phyloP scores from a whole-genome alignment of 2,113 vertebrate species.

The Etia nguti region DNA sequence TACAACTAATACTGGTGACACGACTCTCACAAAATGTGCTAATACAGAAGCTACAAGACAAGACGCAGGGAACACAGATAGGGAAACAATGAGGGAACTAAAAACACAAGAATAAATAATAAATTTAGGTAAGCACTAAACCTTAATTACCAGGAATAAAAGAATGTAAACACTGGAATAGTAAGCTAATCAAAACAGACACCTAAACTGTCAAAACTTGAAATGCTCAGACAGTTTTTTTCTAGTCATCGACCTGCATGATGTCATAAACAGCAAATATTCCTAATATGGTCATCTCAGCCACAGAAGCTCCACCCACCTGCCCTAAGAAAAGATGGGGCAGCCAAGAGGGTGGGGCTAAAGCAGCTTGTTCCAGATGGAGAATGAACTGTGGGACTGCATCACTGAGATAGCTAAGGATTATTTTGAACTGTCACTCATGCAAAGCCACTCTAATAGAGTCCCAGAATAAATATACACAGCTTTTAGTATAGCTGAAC shows the following conservation, averaged over 20 bases:
- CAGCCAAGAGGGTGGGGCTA: background rate
- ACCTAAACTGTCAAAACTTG: background rate
- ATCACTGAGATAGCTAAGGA: background rate
- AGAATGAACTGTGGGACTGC: background rate
- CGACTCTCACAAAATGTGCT: background rate
- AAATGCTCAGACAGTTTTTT: background rate
- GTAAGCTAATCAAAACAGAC: background rate
- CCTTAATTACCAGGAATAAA: background rate
- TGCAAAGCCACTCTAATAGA: background rate
- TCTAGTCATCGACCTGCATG: background rate
- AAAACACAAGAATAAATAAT: background rate
- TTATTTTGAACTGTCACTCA: background rate
- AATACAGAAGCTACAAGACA: background rate
- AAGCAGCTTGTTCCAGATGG: background rate
- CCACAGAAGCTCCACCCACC: background rate
- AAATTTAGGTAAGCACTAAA: background rate
- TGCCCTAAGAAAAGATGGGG: background rate
- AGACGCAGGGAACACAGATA: background rate
- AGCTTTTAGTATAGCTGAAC: accelerated
- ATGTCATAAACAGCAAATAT: background rate
- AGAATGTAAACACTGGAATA: background rate
- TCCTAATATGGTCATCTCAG: background rate
- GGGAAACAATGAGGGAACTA: background rate
- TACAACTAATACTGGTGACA: background rate
- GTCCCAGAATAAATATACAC: background rate